Evolutionary conservation across 2,113 vertebrate species (phyloP).

Genomic region (Myrmecophaga tridactyla): DNA sequence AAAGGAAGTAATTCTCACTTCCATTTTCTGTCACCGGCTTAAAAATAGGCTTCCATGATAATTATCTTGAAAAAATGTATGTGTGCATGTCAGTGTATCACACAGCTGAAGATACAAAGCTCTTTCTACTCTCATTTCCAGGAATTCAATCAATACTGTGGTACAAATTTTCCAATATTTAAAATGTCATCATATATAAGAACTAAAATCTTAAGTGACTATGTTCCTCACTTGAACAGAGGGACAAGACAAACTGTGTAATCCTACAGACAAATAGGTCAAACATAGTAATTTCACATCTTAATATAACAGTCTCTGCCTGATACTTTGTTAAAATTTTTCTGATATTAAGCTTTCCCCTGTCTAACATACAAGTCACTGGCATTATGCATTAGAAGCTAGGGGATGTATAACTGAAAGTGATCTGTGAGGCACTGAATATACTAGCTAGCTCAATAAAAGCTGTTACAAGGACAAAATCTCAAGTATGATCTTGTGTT

Average conservation of each 20-base stretch:
- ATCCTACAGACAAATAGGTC: neutral
- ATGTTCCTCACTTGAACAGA: neutral
- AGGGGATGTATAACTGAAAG: neutral
- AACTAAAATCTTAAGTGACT: neutral
- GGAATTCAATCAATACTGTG: neutral
- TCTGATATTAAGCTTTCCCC: neutral
- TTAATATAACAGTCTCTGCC: neutral
- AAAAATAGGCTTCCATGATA: neutral
- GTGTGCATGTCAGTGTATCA: neutral
- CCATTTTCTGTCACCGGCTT: neutral
- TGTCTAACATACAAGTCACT: neutral
- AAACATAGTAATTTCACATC: neutral
- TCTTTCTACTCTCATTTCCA: neutral
- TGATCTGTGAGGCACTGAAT: neutral
- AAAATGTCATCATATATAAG: neutral
- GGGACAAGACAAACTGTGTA: neutral
- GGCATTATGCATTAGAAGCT: neutral
- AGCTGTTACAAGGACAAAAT: neutral
- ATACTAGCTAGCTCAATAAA: neutral
- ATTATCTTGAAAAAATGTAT: neutral
- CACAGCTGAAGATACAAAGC: neutral
- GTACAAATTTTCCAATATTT: neutral
- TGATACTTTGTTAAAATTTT: slow-evolving; percentile 4
- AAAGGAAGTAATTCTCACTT: slow-evolving; percentile 41
- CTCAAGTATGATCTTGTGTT: neutral